These are phyloP conservation scores for Eupeodes latifasciatus DNA, from an alignment of 2,888 invertebrate genomes.

Conservation along the genomic window DNA sequence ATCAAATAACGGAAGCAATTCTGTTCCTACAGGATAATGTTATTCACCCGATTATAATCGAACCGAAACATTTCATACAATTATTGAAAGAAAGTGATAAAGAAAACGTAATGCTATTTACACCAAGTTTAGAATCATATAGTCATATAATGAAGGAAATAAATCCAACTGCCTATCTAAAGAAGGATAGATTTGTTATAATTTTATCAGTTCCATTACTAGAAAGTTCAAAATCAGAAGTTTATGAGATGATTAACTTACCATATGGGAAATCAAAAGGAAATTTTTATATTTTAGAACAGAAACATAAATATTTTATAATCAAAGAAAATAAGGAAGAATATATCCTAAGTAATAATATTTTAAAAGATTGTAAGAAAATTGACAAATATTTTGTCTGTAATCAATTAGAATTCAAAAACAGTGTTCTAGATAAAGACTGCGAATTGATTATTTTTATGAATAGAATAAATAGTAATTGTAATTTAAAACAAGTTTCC, in stretches of 20 bases:
- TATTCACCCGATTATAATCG: constrained; percentile 29
- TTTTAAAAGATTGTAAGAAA: too few relatives aligned
- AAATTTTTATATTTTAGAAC: neutral
- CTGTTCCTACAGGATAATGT: constrained; percentile 24
- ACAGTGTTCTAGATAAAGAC: neutral
- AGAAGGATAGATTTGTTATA: neutral
- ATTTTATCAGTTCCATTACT: neutral
- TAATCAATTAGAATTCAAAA: too few relatives aligned
- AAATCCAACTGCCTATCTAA: neutral
- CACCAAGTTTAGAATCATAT: constrained; percentile 25
- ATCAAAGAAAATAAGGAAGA: neutral
- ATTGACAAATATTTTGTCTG: too few relatives aligned
- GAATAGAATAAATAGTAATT: constrained; percentile 12
- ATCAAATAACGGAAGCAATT: constrained; percentile 33
- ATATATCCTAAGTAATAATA: neutral
- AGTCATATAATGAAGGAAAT: neutral
- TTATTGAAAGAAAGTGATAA: constrained; percentile 22
- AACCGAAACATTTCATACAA: constrained; percentile 6
- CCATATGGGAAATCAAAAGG: neutral
- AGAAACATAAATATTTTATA: neutral
- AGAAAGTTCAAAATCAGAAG: neutral
- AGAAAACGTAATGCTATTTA: constrained; percentile 32
- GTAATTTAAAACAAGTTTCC: too few relatives aligned
- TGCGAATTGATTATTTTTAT: neutral
- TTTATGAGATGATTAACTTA: neutral